Evolutionary conservation across 2,888 invertebrate species (phyloP).

Genomic region (Andricus curvator): DNA sequence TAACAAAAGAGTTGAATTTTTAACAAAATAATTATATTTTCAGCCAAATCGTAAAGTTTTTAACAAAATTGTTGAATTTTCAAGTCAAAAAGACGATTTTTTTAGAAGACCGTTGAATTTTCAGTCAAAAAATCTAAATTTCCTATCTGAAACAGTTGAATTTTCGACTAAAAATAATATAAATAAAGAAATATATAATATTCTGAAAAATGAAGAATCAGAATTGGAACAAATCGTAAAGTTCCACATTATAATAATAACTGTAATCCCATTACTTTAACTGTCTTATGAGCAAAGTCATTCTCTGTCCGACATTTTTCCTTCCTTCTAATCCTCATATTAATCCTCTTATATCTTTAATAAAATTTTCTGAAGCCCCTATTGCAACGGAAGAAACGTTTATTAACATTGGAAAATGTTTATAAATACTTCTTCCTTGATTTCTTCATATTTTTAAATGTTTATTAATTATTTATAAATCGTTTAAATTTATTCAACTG

Average conservation of each 20-base stretch:
- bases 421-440: neutral
- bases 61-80: too few species aligned
- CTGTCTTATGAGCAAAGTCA: constrained; percentile 4
- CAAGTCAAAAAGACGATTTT: too few species aligned
- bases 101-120: too few species aligned
- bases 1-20: too few species aligned
- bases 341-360: neutral
- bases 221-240: neutral
- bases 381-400: neutral
- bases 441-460: neutral
- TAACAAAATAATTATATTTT: too few species aligned
- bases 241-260: neutral
- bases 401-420: neutral
- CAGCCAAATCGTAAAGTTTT: too few species aligned
- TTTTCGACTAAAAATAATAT: too few species aligned
- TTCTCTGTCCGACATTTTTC: neutral
- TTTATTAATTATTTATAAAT: too few species aligned
- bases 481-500: too few species aligned
- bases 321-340: neutral
- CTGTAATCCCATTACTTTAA: constrained; percentile 27
- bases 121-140: too few species aligned
- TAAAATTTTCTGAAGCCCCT: neutral
- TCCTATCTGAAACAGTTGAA: too few species aligned
- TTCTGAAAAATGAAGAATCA: neutral
- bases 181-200: neutral